Evolutionary conservation across 2,888 invertebrate genomes (phyloP).

Genomic region (Gisinianus flammeolus): DNA sequence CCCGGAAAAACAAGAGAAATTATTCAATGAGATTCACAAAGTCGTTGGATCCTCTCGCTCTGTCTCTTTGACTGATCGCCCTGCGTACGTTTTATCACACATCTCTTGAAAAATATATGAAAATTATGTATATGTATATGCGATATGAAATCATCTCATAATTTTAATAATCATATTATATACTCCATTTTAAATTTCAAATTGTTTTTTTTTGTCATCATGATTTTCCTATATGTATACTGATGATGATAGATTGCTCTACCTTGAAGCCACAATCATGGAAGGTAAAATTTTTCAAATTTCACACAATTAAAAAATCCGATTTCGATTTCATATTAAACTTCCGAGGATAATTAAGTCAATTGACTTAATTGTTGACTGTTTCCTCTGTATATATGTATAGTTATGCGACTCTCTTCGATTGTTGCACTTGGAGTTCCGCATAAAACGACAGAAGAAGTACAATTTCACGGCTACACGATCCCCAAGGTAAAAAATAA

Average conservation of each 20-base stretch:
- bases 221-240: no score
- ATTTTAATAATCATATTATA: no score
- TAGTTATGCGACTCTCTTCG: slow-evolving; percentile 27
- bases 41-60: slow-evolving; percentile 47
- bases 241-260: slow-evolving; percentile 38
- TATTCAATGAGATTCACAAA: slow-evolving; percentile 48
- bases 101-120: no score
- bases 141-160: no score
- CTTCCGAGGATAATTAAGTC: no score
- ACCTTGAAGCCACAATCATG: slow-evolving; percentile 45
- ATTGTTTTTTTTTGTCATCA: no score
- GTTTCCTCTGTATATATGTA: background rate
- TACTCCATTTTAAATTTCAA: no score
- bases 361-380: no score
- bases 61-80: slow-evolving; percentile 47
- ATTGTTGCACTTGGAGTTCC: slow-evolving; percentile 33
- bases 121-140: no score
- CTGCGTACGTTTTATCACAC: slow-evolving; percentile 35
- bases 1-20: slow-evolving; percentile 50
- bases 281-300: slow-evolving; percentile 34
- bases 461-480: slow-evolving; percentile 28
- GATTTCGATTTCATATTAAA: no score
- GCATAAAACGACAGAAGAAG: slow-evolving; percentile 26
- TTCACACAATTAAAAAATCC: no score
- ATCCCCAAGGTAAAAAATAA: slow-evolving; percentile 24